These are phyloP conservation scores for Ciconia nigra DNA, from an alignment of 2,797 vertebrate species.

Conservation along the genomic window DNA sequence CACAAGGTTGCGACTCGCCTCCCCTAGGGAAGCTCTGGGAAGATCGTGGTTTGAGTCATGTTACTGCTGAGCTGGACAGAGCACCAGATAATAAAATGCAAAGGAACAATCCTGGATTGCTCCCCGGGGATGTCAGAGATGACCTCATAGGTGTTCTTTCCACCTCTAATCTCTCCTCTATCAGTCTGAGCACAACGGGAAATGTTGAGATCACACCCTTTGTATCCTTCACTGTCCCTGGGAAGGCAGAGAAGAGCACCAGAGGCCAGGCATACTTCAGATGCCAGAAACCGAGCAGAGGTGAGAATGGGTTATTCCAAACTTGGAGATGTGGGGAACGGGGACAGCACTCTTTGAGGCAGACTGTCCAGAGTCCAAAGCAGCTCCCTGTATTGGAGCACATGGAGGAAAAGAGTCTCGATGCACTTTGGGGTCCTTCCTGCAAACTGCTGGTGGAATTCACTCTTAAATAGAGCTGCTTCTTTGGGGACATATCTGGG, in stretches of 20 bases:
- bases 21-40: neutral
- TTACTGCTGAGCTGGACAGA: neutral
- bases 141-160: constrained; percentile 55
- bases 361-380: neutral
- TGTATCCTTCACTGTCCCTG: neutral
- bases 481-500: neutral
- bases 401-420: neutral
- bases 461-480: neutral
- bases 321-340: fast-evolving
- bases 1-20: neutral
- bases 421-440: neutral
- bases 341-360: neutral
- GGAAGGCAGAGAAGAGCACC: neutral
- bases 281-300: neutral
- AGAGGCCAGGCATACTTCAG: neutral
- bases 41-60: neutral
- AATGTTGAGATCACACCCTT: neutral
- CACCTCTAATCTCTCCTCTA: neutral
- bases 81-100: constrained; percentile 1
- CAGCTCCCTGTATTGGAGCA: neutral
- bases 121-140: neutral
- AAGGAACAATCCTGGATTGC: neutral
- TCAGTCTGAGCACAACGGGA: neutral
- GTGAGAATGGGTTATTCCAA: neutral
- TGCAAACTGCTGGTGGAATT: neutral